Evolutionary conservation across 2,888 invertebrate species (phyloP).

Genomic region (Rhamphomyia laevipes): DNA sequence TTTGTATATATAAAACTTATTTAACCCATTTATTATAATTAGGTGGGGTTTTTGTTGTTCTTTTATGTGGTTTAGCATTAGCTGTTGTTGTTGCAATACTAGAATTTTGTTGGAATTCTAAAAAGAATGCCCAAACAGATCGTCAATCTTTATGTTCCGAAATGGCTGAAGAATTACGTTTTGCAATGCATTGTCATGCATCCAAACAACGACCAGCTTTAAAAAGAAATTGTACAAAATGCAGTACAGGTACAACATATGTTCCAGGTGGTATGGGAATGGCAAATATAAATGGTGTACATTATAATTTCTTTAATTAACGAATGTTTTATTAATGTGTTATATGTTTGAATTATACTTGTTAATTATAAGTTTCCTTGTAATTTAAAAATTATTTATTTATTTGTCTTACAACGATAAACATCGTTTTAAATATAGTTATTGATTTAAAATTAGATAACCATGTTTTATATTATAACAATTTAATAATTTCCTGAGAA

Average conservation of each 20-base stretch:
- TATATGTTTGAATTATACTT: too few species aligned
- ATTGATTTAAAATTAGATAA: too few species aligned
- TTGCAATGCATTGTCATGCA: constrained; percentile 79
- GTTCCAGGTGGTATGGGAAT: constrained; percentile 42
- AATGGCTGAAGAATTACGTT: constrained; percentile 85
- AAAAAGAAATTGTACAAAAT: constrained; percentile 62
- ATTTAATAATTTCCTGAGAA: too few species aligned
- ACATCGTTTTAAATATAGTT: too few species aligned
- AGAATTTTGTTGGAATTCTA: constrained; percentile 91
- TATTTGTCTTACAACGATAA: too few species aligned
- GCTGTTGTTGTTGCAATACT: constrained; percentile 86
- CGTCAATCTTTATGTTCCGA: constrained; percentile 84
- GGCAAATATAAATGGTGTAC: constrained; percentile 26
- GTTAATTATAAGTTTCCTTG: too few species aligned
- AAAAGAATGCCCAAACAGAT: constrained; percentile 73
- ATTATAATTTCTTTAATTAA: constrained; percentile 35
- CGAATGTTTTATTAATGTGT: background rate
- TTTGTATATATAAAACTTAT: background rate
- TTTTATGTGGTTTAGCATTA: constrained; percentile 80
- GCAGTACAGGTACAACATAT: constrained; percentile 57
- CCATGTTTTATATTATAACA: too few species aligned
- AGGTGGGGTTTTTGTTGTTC: constrained; percentile 93
- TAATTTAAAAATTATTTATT: too few species aligned
- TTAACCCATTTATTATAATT: background rate
- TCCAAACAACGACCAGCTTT: constrained; percentile 71